Evolutionary conservation across 2,888 invertebrate species (phyloP).

Genomic region (Gryllus longicercus): DNA sequence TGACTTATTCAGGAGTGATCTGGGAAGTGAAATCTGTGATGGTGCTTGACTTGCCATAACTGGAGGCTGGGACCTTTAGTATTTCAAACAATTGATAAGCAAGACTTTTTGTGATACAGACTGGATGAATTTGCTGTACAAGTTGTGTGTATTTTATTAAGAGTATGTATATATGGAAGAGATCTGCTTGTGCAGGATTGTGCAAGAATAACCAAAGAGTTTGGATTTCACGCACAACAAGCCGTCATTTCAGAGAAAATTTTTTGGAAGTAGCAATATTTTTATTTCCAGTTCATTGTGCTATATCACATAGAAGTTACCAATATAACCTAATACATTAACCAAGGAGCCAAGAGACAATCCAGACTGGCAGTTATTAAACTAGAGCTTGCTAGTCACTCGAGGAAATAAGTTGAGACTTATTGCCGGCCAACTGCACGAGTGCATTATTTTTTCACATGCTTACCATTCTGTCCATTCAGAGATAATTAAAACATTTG

Average conservation of each 20-base stretch:
- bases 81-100: neutral
- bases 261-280: slow-evolving; percentile 17
- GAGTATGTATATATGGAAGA: slow-evolving; percentile 2
- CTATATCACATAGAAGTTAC: neutral
- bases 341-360: neutral
- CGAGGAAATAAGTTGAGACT: neutral
- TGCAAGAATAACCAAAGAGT: slow-evolving; percentile 22
- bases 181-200: slow-evolving; percentile 18
- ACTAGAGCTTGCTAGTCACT: slow-evolving; percentile 12
- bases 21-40: slow-evolving; percentile 2
- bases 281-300: slow-evolving; percentile 18
- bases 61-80: neutral
- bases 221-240: slow-evolving; percentile 24
- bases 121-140: neutral
- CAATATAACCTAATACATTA: neutral
- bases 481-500: neutral
- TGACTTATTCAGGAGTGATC: neutral
- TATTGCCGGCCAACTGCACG: slow-evolving; percentile 19
- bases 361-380: neutral
- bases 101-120: neutral
- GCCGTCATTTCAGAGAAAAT: neutral
- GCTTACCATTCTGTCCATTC: slow-evolving; percentile 20
- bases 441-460: slow-evolving; percentile 25
- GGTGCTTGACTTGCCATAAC: neutral
- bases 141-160: slow-evolving; percentile 11